Evolutionary conservation across 2,113 vertebrate genomes (phyloP), one percentile per base, ranked within the genome.

Genomic region (Noctilio leporinus): DNA sequence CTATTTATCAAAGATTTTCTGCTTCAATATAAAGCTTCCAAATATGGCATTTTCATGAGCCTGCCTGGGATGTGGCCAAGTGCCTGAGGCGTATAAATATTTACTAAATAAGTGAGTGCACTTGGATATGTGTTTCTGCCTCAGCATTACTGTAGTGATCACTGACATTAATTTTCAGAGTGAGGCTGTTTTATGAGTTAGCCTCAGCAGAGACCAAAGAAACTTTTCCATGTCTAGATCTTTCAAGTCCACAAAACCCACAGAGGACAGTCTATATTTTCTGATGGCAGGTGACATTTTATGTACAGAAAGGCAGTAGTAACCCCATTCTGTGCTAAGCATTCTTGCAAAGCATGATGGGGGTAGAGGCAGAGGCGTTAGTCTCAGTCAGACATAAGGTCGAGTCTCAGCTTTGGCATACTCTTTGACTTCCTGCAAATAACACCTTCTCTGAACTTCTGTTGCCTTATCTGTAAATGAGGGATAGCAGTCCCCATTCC

Each of bases 71-170:
- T 28, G 7, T 57, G 76, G 89, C 86, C 0, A 6, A 72, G 38
- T n/a, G 65, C 89, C 86, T 19, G 20, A 80, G 90, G 69, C 49
- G 40, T 72, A 35, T n/a, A 93, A 91, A 88, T 91, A 77, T 89
- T 97, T 53, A 82, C 73, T 76, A 70, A 91, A 45, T 55, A 82
- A 70, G 40, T 40, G 80, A 90, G 55, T 24, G 20, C 9, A 24
- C 57, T 93, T 65, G 82, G 82, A 87, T 15, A 33, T 6, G 26
- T 24, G 33, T 77, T 82, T 73, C 69, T 57, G 45, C 17, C 19
- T 55, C 19, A 19, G n/a, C 65, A 75, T 43, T 16, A 28, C 17
- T 35, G 10, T 1, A 3, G 53, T 73, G 72, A 43, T 65, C 72
- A 17, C 19, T 30, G 65, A 40, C 28, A 5, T 43, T 51, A n/a